Percentiles rank a stretch among this genome's conserved stretches.
These are phyloP conservation scores for Maconellicoccus hirsutus DNA, from an alignment of 1,140 invertebrate species.

Conservation along the genomic window DNA sequence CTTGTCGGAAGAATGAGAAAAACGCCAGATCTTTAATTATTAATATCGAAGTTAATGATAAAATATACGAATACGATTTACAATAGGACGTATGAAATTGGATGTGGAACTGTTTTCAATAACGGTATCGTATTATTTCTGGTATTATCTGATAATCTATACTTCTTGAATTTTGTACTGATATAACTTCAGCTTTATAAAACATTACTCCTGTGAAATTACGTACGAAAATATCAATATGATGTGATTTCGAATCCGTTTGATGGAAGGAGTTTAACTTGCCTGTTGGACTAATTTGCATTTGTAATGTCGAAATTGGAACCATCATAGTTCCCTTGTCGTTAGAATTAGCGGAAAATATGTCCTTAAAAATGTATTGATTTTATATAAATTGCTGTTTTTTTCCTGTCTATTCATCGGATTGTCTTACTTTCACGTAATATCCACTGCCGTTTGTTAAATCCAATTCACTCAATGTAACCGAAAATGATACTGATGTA, in stretches of 20 bases:
- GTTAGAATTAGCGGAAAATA: background rate
- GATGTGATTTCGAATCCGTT: background rate
- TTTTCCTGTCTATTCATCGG: no score
- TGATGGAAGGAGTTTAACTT: background rate
- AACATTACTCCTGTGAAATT: background rate
- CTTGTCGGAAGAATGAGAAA: constrained; percentile 45
- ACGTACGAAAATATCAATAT: background rate
- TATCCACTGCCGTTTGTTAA: constrained; percentile 64
- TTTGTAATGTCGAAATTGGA: background rate
- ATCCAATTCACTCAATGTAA: constrained; percentile 51
- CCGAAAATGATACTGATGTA: background rate
- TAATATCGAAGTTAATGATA: constrained; percentile 38
- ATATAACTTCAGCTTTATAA: background rate
- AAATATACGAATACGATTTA: constrained; percentile 24
- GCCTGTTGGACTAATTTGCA: constrained; percentile 8
- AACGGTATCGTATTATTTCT: background rate
- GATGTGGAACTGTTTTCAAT: background rate
- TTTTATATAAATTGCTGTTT: no score
- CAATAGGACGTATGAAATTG: background rate
- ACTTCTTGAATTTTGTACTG: background rate
- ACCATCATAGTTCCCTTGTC: background rate
- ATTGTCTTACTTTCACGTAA: constrained; percentile 63
- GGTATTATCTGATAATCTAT: background rate
- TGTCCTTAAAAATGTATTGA: background rate
- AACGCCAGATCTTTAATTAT: constrained; percentile 46